Percentiles rank a stretch among this genome's conserved stretches.
These are phyloP conservation scores for Capitella teleta DNA, from an alignment of 1,140 invertebrate genomes.

Conservation along the genomic window DNA sequence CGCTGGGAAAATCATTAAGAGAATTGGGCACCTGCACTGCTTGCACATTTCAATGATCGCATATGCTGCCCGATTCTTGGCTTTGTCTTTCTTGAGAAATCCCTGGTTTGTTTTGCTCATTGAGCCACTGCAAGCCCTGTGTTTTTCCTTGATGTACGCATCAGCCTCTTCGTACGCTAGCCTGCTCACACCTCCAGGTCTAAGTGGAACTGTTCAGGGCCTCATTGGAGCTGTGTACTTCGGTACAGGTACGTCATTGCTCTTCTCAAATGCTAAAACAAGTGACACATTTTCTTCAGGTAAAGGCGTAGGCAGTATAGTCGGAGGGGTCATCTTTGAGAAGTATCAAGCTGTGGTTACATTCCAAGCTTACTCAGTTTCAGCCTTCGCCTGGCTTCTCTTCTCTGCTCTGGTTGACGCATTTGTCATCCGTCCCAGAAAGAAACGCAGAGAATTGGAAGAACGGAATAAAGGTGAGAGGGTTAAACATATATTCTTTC, in stretches of 20 bases:
- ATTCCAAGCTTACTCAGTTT: too few species aligned
- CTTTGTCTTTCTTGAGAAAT: constrained; percentile 68
- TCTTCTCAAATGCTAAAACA: too few species aligned
- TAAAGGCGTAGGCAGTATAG: too few species aligned
- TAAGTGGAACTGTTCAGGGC: constrained; percentile 73
- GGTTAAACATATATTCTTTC: too few species aligned
- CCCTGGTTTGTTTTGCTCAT: constrained; percentile 68
- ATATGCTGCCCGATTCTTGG: constrained; percentile 62
- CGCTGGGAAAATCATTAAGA: constrained; percentile 64
- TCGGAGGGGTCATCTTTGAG: too few species aligned
- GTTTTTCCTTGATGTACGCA: constrained; percentile 77
- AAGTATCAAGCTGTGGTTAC: too few species aligned
- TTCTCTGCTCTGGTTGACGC: too few species aligned
- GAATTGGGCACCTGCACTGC: constrained; percentile 67
- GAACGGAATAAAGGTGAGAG: too few species aligned
- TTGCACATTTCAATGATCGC: constrained; percentile 70
- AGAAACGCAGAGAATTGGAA: too few species aligned
- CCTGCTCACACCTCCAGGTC: constrained; percentile 70
- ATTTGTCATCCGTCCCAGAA: too few species aligned
- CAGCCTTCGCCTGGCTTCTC: too few species aligned
- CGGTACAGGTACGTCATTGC: constrained; percentile 27
- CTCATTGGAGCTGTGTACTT: constrained; percentile 60
- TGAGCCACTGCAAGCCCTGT: constrained; percentile 74
- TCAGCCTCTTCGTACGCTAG: constrained; percentile 81
- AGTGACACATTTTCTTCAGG: too few species aligned